Evolutionary conservation across 2,888 invertebrate genomes (phyloP), one percentile per base, ranked within the genome.

Genomic region (Aphidoletes aphidimyza): DNA sequence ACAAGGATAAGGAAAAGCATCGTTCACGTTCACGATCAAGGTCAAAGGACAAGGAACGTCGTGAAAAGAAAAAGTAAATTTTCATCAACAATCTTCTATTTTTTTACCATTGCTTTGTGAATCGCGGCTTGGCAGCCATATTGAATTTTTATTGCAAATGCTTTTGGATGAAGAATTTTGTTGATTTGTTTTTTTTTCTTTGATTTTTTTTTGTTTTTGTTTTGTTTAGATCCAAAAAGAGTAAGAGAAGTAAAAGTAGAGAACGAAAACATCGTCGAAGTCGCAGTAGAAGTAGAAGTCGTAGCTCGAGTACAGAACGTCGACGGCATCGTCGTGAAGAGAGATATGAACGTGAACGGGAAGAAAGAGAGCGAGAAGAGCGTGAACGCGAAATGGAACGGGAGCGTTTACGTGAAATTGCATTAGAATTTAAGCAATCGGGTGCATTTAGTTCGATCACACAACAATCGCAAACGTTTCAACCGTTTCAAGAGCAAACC

Each of bases 331-430:
- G 92, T 88, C 87, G 90, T 86, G 89, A 91, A 88, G 86, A 92
- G 87, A 85, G 89, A 89, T 86, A 91, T 87, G 86, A 91, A 89
- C 87, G 92, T 86, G 88, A 91, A 90, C 91, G 89, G 91, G 91
- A 89, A 88, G 90, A 90, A 86, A 89, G 90, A 87, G 89, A 89
- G 86, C 89, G 26, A 45, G 45, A 26, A 37, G 17, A 14, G 19
- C 17, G 49, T 22, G 83, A 83, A 83, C 42, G 30, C 11, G 83
- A 83, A 45, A 1, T 39, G 26, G 83, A 83, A 42, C 42, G 26
- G 26, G 42, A 45, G 17, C 1, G 83, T 26, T 14, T 30, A 45
- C 42, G 83, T 2, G 45, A 83, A 83, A 39, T 83, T 30, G 83
- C 39, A 45, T 42, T 42, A 45, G 83, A 83, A 45, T 81, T 81